Evolutionary conservation across 1,140 invertebrate species (phyloP), one percentile per base, ranked within the genome.

Genomic region (Latrodectus geometricus): DNA sequence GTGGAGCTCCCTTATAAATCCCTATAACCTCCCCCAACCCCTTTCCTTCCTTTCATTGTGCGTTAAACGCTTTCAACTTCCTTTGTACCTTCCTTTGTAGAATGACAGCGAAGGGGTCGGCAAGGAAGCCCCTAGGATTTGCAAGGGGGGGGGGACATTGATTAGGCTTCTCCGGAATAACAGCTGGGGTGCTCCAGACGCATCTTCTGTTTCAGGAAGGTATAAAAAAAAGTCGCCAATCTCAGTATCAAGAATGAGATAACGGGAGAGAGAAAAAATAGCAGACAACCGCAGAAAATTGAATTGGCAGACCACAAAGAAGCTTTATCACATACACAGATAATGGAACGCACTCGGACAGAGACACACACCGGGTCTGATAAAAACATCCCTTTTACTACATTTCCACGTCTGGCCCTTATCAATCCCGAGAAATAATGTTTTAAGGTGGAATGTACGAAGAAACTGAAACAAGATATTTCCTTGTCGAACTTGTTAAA

Each of bases 11-110:
- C 78, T 50, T 68, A 80, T 56, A 52, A 80, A 68, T 80, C 78
- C 49, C 20, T 66, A 80, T 80, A 49, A 23, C 20, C 48, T 20
- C 78, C 66, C 35, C 35, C 78, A 61, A 79, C 2, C 35, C 35
- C 35, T 35, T n/a, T 35, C 35, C 35, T 3, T 35, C 54, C 54
- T 61, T 61, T 61, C 54, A 61, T 61, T 61, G 54, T 61, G 54
- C 17, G 54, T 61, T 80, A 80, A 80, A 80, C 78, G 78, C 17
- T 35, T 35, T 80, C 61, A 80, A 61, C 78, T 61, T 8, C 48
- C 17, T 35, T 80, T 70, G 54, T 76, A 76, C 23, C 17, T n/a
- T n/a, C n/a, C n/a, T n/a, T n/a, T n/a, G 74, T 12, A 76, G 54
- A 75, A 56, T n/a, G 52, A 75, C 50, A 75, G 73, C 21, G 74